A percentile compares a stretch with the other conserved stretches of the same genome.
phyloP scores from a whole-genome alignment of 2,888 invertebrate genomes.

The Xylophagus ater region DNA sequence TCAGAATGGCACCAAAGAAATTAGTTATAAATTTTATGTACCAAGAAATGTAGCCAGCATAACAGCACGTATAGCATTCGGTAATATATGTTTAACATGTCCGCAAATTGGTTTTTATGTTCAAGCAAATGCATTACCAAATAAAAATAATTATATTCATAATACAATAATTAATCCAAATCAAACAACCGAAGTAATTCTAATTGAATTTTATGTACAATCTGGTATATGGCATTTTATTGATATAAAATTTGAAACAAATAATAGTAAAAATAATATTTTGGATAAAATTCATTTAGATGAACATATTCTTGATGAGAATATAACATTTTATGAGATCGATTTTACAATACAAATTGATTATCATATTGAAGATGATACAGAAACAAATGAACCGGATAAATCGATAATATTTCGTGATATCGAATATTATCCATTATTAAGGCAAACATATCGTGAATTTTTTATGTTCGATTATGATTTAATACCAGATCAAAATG shows the following conservation, averaged over 20 bases:
- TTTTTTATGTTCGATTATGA: constrained; percentile 70
- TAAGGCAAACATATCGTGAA: constrained; percentile 55
- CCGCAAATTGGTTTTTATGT: constrained; percentile 41
- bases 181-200: constrained; percentile 35
- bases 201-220: constrained; percentile 43
- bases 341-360: constrained; percentile 29
- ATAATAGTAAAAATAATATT: constrained; percentile 2
- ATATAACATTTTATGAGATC: constrained; percentile 20
- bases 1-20: constrained; percentile 23
- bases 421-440: constrained; percentile 35
- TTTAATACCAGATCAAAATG: constrained; percentile 50
- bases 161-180: constrained; percentile 42
- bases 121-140: constrained; percentile 45
- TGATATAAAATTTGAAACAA: constrained; percentile 30
- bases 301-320: constrained; percentile 2
- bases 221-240: constrained; percentile 52
- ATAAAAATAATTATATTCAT: constrained; percentile 41
- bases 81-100: constrained; percentile 38
- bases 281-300: no score
- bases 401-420: constrained; percentile 24
- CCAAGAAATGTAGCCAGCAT: constrained; percentile 31
- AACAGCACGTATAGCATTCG: constrained; percentile 31
- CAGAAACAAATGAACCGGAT: constrained; percentile 19
- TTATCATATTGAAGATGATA: constrained; percentile 20
- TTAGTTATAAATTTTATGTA: constrained; percentile 45